These are phyloP conservation scores for Agonopterix alstromeriana DNA, from an alignment of 2,888 invertebrate genomes.

Conservation along the genomic window DNA sequence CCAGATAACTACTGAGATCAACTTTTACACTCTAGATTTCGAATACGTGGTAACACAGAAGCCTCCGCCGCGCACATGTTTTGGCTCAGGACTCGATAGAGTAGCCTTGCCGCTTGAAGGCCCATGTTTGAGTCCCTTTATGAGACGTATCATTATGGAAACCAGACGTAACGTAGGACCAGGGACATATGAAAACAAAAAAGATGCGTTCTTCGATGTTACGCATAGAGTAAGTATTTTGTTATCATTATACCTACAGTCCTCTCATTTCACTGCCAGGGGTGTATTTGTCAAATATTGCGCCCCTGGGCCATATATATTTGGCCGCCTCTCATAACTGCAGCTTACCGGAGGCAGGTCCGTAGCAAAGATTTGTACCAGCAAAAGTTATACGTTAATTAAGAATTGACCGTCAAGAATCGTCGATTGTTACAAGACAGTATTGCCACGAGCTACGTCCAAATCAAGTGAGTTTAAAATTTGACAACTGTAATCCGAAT, in stretches of 20 bases:
- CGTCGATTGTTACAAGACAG: no score
- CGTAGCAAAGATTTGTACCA: no score
- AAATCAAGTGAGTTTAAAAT: no score
- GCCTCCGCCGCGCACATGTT: constrained; percentile 59
- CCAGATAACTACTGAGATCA: background rate
- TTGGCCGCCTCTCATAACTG: no score
- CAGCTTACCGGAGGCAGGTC: no score
- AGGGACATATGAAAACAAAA: constrained; percentile 33
- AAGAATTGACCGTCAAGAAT: no score
- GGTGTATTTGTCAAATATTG: no score
- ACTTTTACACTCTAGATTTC: constrained; percentile 49
- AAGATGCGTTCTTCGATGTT: constrained; percentile 51
- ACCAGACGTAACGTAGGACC: constrained; percentile 45
- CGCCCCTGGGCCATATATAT: no score
- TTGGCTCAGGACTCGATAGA: constrained; percentile 64
- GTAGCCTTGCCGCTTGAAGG: constrained; percentile 61
- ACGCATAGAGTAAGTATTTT: constrained; percentile 39
- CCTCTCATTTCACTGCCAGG: no score
- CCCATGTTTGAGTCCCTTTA: constrained; percentile 59
- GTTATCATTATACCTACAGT: background rate
- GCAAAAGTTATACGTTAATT: no score
- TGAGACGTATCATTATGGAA: constrained; percentile 53
- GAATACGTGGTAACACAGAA: constrained; percentile 74
- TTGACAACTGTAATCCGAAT: no score
- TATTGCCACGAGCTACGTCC: no score